Percentiles rank a stretch among this genome's conserved stretches.
Conservation (phyloP, 2,888 invertebrate genomes). For the Noctua comes region DNA sequence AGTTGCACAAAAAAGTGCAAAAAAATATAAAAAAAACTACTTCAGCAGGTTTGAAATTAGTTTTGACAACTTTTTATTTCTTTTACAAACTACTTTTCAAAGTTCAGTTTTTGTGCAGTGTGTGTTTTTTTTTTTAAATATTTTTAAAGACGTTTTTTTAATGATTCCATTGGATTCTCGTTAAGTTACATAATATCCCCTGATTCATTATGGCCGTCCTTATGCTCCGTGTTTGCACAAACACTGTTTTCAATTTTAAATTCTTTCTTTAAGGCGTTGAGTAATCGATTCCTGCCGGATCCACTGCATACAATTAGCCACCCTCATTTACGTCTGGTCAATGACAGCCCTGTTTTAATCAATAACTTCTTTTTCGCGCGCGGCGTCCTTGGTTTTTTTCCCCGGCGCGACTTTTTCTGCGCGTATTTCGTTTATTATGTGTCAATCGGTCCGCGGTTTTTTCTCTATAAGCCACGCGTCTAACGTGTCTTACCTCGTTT, state of each 20-base stretch:
- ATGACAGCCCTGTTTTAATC: slow-evolving; percentile 90
- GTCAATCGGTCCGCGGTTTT: slow-evolving; percentile 84
- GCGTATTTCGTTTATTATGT: slow-evolving; percentile 88
- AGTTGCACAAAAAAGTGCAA: not conserved
- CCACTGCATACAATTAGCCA: slow-evolving; percentile 88
- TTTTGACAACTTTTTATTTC: slow-evolving; percentile 12
- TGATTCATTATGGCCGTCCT: slow-evolving; percentile 51
- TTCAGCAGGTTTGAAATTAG: not conserved
- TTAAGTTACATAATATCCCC: slow-evolving; percentile 29
- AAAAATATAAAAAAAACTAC: not conserved
- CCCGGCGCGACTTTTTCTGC: slow-evolving; percentile 89
- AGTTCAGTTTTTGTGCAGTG: slow-evolving; percentile 6
- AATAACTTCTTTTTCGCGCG: slow-evolving; percentile 90
- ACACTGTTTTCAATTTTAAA: slow-evolving; percentile 72
- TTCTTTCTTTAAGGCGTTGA: slow-evolving; percentile 71
- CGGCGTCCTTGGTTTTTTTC: slow-evolving; percentile 89
- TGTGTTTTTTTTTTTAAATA: not conserved
- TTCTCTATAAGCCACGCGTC: slow-evolving; percentile 71
- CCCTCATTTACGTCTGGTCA: slow-evolving; percentile 90
- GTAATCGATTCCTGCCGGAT: slow-evolving; percentile 80
- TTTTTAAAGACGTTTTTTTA: not conserved
- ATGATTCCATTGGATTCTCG: slow-evolving; percentile 29
- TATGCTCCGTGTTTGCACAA: slow-evolving; percentile 54
- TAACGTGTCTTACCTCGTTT: slow-evolving; percentile 81
- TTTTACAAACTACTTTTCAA: slow-evolving; percentile 24